phyloP scores from a whole-genome alignment of 1,140 invertebrate genomes.

The Diabrotica undecimpunctata region DNA sequence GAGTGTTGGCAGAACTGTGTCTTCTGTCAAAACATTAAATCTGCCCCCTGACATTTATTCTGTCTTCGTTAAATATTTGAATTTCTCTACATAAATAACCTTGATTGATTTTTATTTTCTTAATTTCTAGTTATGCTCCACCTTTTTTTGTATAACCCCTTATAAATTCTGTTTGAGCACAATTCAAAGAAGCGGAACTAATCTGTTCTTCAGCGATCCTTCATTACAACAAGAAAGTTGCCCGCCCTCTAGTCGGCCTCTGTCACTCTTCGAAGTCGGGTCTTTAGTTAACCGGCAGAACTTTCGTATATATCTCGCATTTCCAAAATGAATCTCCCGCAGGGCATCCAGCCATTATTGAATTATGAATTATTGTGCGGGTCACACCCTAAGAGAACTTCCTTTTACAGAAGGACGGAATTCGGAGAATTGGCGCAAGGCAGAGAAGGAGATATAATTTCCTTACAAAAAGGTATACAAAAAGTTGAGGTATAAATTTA shows the following conservation, averaged over 20 bases:
- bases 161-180: not conserved
- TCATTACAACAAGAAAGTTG: constrained; percentile 4
- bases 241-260: constrained; percentile 1
- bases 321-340: constrained; percentile 18
- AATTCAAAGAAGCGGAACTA: not conserved
- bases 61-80: too few species aligned
- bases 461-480: too few species aligned
- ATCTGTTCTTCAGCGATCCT: constrained; percentile 19
- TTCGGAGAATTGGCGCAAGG: not conserved
- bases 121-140: too few species aligned
- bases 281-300: constrained; percentile 10
- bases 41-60: too few species aligned
- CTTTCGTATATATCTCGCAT: constrained; percentile 16
- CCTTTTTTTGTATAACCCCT: too few species aligned
- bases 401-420: not conserved
- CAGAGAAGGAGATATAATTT: not conserved
- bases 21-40: too few species aligned
- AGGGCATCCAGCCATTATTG: constrained; percentile 17
- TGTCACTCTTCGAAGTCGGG: not conserved
- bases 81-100: too few species aligned
- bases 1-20: too few species aligned
- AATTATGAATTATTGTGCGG: constrained; percentile 22
- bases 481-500: too few species aligned
- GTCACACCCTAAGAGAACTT: constrained; percentile 15
- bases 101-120: too few species aligned